Percentiles rank a stretch among this genome's conserved stretches.
Conservation (phyloP, 2,113 vertebrate genomes). For the Polyodon spathula region DNA sequence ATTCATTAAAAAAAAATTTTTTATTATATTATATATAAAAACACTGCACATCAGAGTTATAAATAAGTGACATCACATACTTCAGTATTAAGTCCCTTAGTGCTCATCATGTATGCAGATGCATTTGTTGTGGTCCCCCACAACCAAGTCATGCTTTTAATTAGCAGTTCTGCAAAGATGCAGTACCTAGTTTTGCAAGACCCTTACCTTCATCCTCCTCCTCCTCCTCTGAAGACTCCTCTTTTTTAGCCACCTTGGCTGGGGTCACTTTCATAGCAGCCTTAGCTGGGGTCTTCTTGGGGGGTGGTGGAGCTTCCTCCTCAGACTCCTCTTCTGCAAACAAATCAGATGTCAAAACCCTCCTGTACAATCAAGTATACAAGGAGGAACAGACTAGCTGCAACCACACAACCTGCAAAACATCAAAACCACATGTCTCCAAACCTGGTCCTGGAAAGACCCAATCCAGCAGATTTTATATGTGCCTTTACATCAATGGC, state of each 20-base stretch:
- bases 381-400: too few species aligned
- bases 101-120: conserved; percentile 58
- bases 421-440: too few species aligned
- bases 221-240: conserved; percentile 61
- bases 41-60: conserved; percentile 51
- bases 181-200: neutral
- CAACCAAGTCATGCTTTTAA: too few species aligned
- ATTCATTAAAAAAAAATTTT: too few species aligned
- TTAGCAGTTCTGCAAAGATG: too few species aligned
- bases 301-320: conserved; percentile 46
- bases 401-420: too few species aligned
- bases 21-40: too few species aligned
- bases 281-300: conserved; percentile 34
- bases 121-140: neutral
- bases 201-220: conserved; percentile 58
- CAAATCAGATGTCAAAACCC: too few species aligned
- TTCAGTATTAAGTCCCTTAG: conserved; percentile 83
- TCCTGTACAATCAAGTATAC: too few species aligned
- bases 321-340: conserved; percentile 27
- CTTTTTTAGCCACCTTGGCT: conserved; percentile 38
- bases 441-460: too few species aligned
- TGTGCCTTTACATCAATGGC: too few species aligned
- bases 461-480: too few species aligned
- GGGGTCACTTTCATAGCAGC: conserved; percentile 31
- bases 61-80: conserved; percentile 48